phyloP scores from a whole-genome alignment of 2,113 vertebrate genomes.

The Acanthisitta chloris region DNA sequence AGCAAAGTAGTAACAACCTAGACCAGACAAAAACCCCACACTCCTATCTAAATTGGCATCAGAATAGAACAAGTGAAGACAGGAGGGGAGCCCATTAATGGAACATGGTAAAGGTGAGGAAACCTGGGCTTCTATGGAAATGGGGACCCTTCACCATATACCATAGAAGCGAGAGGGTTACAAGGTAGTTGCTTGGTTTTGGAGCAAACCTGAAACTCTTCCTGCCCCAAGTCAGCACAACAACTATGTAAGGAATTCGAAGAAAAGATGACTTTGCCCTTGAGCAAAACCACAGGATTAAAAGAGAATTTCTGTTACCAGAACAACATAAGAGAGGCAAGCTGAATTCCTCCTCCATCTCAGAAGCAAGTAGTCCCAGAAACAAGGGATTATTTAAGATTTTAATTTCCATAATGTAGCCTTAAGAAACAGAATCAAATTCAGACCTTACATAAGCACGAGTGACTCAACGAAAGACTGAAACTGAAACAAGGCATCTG shows the following conservation, averaged over 20 bases:
- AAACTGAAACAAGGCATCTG: conserved; percentile 50
- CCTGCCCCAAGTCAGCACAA: not conserved
- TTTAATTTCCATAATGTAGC: conserved; percentile 38
- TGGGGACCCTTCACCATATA: not conserved
- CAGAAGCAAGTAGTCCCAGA: conserved; percentile 1
- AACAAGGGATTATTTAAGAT: conserved; percentile 30
- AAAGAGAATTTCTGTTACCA: not conserved
- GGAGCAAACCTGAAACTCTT: not conserved
- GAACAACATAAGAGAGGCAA: not conserved
- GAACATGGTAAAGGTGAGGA: not conserved
- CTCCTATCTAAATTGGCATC: not conserved
- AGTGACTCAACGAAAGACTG: conserved; percentile 50
- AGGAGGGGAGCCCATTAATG: not conserved
- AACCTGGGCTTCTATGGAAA: not conserved
- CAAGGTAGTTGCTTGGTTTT: not conserved
- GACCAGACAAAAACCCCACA: not conserved
- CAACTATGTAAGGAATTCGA: not conserved
- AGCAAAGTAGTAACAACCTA: not conserved
- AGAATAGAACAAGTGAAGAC: not conserved
- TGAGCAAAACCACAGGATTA: not conserved
- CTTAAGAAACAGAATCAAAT: conserved; percentile 16
- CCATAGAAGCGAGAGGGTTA: not conserved
- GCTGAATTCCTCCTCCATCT: not conserved
- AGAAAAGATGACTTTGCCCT: not conserved
- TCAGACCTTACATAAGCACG: conserved; percentile 39